These are phyloP conservation scores for Beaufortia kweichowensis DNA, from an alignment of 2,113 vertebrate species.

Conservation along the genomic window DNA sequence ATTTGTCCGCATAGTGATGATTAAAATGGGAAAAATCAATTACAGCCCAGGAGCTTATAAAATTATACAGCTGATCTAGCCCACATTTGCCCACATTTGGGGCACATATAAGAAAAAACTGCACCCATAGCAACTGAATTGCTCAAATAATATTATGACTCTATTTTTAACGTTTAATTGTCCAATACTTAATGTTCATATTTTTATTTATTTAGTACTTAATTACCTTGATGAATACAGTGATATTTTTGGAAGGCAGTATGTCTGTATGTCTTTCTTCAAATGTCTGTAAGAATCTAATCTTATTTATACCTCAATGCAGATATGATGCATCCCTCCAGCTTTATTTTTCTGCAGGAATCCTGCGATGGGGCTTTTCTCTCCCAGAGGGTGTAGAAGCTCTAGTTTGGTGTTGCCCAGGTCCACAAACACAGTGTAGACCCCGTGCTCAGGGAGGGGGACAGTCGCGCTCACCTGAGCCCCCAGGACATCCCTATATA, in stretches of 20 bases:
- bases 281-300: neutral
- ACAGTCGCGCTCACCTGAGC: slow-evolving; percentile 83
- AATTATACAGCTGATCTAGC: neutral
- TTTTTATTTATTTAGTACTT: too few species aligned
- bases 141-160: too few species aligned
- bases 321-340: slow-evolving; percentile 96
- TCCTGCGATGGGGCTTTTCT: slow-evolving; percentile 85
- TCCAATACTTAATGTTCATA: too few species aligned
- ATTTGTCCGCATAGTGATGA: too few species aligned
- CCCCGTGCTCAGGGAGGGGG: slow-evolving; percentile 88
- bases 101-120: too few species aligned
- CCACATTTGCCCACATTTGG: too few species aligned
- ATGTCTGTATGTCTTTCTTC: neutral
- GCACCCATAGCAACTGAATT: too few species aligned
- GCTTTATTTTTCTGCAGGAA: slow-evolving; percentile 91
- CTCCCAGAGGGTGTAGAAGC: slow-evolving; percentile 90
- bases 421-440: slow-evolving; percentile 92
- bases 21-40: neutral
- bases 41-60: too few species aligned
- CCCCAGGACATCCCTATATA: slow-evolving; percentile 86
- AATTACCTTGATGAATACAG: too few species aligned
- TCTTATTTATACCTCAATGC: slow-evolving; percentile 86
- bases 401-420: slow-evolving; percentile 95
- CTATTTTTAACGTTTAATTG: too few species aligned
- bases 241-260: too few species aligned